A percentile compares a stretch with the other conserved stretches of the same genome.
Evolutionary conservation across 2,888 invertebrate genomes (phyloP).

Genomic region (Parnassius glacialis): DNA sequence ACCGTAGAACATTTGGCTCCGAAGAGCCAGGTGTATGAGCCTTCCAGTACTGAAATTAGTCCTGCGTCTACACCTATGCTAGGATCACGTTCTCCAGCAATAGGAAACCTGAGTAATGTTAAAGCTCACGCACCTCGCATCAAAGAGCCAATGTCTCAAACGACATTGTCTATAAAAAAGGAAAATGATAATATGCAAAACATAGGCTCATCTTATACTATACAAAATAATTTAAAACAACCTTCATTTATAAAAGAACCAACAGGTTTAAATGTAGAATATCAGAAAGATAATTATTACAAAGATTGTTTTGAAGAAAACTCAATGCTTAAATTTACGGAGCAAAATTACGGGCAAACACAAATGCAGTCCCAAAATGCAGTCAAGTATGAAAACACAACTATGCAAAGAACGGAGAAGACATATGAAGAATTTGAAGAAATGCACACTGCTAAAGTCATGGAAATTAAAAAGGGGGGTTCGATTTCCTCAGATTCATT

Average conservation of each 20-base stretch:
- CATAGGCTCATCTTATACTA: slow-evolving; percentile 34
- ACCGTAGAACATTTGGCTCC: slow-evolving; percentile 84
- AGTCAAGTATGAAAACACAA: slow-evolving; percentile 78
- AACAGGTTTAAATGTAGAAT: slow-evolving; percentile 69
- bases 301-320: slow-evolving; percentile 64
- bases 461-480: slow-evolving; percentile 82
- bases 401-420: slow-evolving; percentile 82
- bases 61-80: slow-evolving; percentile 84
- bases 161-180: slow-evolving; percentile 58
- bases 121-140: slow-evolving; percentile 84
- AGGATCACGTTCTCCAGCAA: slow-evolving; percentile 85
- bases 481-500: slow-evolving; percentile 51
- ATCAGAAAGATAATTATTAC: slow-evolving; percentile 72
- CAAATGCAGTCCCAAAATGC: slow-evolving; percentile 76
- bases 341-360: slow-evolving; percentile 65
- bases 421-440: slow-evolving; percentile 85
- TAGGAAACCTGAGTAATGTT: slow-evolving; percentile 83
- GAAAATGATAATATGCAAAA: slow-evolving; percentile 72
- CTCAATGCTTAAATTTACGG: slow-evolving; percentile 46
- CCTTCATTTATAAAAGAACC: slow-evolving; percentile 73
- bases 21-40: slow-evolving; percentile 82
- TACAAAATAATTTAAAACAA: slow-evolving; percentile 52
- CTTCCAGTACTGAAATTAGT: slow-evolving; percentile 80
- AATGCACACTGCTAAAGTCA: slow-evolving; percentile 82
- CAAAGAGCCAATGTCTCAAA: slow-evolving; percentile 72